A percentile compares a stretch with the other conserved stretches of the same genome.
phyloP scores from a whole-genome alignment of 2,113 vertebrate species.

The Globicephala melas region DNA sequence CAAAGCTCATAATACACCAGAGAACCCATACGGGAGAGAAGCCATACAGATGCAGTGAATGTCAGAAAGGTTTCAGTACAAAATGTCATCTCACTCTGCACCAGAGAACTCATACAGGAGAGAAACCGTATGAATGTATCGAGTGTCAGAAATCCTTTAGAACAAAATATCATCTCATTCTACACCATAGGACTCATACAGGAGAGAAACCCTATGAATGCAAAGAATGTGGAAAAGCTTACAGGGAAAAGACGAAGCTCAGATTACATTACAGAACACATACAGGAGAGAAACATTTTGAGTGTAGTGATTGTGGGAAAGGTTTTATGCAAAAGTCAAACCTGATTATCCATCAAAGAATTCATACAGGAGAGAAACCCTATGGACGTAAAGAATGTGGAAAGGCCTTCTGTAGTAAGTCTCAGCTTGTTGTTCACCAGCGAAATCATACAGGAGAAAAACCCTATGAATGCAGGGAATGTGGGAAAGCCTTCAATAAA shows the following conservation, averaged over 20 bases:
- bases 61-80: not conserved
- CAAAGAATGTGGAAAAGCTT: too few species aligned
- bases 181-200: not conserved
- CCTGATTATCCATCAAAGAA: not conserved
- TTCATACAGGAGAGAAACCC: conserved; percentile 58
- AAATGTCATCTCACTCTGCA: not conserved
- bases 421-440: not conserved
- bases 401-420: not conserved
- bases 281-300: too few species aligned
- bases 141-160: not conserved
- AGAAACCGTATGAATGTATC: not conserved
- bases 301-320: too few species aligned
- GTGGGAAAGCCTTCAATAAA: not conserved
- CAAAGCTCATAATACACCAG: conserved; percentile 57
- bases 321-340: too few species aligned
- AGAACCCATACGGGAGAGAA: conserved; percentile 83
- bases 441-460: not conserved
- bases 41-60: not conserved
- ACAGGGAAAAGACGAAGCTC: too few species aligned
- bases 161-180: not conserved
- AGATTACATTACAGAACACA: too few species aligned
- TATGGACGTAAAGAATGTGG: conserved; percentile 46
- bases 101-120: conserved; percentile 33
- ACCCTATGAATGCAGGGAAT: not conserved
- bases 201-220: not conserved